Base-by-base conservation (phyloP, 2,797 vertebrate genomes). In the Diceros bicornis region DNA sequence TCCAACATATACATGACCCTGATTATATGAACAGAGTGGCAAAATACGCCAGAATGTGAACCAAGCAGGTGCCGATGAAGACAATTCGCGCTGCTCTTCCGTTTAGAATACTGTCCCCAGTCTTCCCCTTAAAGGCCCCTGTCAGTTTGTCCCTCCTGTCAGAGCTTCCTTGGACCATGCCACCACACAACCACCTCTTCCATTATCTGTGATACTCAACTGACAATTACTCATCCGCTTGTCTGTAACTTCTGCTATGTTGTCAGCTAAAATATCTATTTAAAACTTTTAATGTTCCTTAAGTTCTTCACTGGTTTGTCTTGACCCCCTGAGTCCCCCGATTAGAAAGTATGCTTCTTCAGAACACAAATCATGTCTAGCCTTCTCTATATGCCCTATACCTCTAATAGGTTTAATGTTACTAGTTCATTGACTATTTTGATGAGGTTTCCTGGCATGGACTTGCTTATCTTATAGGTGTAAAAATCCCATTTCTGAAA, bases 361-460 rank as follows among this genome's bases (percentile, higher is more conserved):
- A 68, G 34, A 66, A 8, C 3, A 7, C 44, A 44, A 4, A 29
- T 61, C 14, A 68, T 29, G 10, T 44, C 29, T 52, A n/a, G 18
- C 6, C 20, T 91, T 17, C 3, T 52, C 21, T 91, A 1, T 25
- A 50, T 44, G 17, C 20, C 34, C 41, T 50, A 8, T 18, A 14
- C 11, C 9, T 69, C 14, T 8, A 68, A 32, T 23, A 47, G 2
- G 3, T 61, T 79, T 52, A 85, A 41, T 47, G 12, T 77, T 85
- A 34, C 13, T 71, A 83, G 18, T 52, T 68, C 84, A n/a, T 13
- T 95, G 17, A 66, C 52, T n/a, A 95, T 87, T 95, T 55, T 95
- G 17, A 21, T 88, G 14, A 64, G 0, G 4, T 82, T 85, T 89
- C 12, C 18, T 77, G 93, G 10, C 4, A 69, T 17, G 4, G 17